Evolutionary conservation across 2,888 invertebrate genomes (phyloP).

Genomic region (Euzetes globulus): DNA sequence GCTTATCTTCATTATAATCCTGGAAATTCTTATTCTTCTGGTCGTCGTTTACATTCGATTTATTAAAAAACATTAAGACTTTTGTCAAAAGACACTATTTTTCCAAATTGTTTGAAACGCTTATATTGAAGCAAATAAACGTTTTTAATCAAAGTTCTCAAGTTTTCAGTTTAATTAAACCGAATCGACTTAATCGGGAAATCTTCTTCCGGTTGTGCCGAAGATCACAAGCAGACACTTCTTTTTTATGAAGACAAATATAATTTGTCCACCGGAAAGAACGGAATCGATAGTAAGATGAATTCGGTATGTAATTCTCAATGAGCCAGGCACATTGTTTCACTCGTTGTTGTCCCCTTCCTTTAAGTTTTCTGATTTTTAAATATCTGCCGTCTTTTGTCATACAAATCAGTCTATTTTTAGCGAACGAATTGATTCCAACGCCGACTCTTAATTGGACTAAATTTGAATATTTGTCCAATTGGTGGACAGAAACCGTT

Average conservation of each 20-base stretch:
- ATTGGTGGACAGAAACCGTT: neutral
- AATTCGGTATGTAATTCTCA: too few species aligned
- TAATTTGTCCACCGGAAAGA: neutral
- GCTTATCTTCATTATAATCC: conserved; percentile 47
- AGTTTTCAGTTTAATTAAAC: too few species aligned
- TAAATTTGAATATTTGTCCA: neutral
- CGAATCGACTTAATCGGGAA: neutral
- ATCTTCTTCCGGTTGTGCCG: neutral
- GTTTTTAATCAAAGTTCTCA: too few species aligned
- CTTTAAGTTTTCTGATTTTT: neutral
- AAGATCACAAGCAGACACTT: neutral
- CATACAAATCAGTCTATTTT: neutral
- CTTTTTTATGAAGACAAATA: neutral
- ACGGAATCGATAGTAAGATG: neutral
- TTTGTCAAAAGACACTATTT: neutral
- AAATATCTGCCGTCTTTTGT: neutral
- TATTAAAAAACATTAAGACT: conserved; percentile 40
- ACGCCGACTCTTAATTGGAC: neutral
- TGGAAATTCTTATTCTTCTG: conserved; percentile 47
- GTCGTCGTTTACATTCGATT: conserved; percentile 48
- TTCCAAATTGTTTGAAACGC: neutral
- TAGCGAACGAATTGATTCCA: neutral
- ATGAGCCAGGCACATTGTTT: neutral
- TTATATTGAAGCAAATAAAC: too few species aligned
- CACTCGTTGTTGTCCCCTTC: too few species aligned